Evolutionary conservation across 1,140 invertebrate species (phyloP).

Genomic region (Solenopsis invicta): DNA sequence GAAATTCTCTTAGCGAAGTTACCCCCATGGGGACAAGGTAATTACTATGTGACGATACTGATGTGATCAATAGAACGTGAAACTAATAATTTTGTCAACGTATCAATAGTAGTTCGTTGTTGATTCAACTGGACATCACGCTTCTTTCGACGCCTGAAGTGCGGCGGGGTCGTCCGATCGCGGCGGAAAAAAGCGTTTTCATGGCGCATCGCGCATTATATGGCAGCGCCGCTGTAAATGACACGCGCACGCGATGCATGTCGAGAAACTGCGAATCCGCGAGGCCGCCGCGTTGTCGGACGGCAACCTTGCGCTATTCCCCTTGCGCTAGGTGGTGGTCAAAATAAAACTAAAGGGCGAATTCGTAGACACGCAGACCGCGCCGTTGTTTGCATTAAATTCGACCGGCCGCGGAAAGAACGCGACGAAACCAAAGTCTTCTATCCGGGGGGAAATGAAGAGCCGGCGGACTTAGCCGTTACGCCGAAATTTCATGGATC

Average conservation of each 20-base stretch:
- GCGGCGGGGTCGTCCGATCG: conserved; percentile 17
- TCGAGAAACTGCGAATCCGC: conserved; percentile 48
- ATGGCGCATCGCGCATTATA: conserved; percentile 60
- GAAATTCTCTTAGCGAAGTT: background rate
- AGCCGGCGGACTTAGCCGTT: conserved; percentile 18
- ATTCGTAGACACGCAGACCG: conserved; percentile 11
- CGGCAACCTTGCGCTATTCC: conserved; percentile 37
- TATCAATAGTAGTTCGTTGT: background rate
- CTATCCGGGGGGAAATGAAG: background rate
- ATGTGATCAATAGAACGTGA: background rate
- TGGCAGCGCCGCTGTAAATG: conserved; percentile 53
- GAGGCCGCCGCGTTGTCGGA: conserved; percentile 12
- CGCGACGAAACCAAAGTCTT: background rate
- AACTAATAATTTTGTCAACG: conserved; percentile 38
- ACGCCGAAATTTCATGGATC: conserved; percentile 9
- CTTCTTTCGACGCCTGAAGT: conserved; percentile 19
- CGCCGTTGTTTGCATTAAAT: conserved; percentile 46
- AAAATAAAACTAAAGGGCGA: background rate
- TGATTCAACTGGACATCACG: conserved; percentile 20
- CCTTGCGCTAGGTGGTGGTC: background rate
- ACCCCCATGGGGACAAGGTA: background rate
- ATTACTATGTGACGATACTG: background rate
- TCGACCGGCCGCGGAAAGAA: conserved; percentile 18
- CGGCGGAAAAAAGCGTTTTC: conserved; percentile 56
- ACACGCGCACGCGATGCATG: conserved; percentile 58